A percentile compares a stretch with the other conserved stretches of the same genome.
These are phyloP conservation scores for Parapristionchus giblindavisi DNA, from an alignment of 2,888 invertebrate species.

Conservation along the genomic window DNA sequence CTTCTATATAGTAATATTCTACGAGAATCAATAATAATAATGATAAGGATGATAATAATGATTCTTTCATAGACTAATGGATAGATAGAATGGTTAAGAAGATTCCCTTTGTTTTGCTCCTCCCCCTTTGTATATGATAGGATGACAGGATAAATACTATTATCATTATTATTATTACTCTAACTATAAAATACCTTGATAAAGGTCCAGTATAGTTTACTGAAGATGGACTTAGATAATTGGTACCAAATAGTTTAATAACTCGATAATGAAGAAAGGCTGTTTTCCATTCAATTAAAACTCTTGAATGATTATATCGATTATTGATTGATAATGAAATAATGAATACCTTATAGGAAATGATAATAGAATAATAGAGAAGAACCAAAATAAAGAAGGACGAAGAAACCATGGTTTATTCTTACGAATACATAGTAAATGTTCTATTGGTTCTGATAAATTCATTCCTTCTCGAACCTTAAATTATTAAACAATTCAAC, in stretches of 20 bases:
- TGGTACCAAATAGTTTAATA: slow-evolving; percentile 75
- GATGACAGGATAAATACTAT: no score
- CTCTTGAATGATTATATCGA: slow-evolving; percentile 56
- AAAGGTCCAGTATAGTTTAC: slow-evolving; percentile 69
- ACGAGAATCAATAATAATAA: no score
- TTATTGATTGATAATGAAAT: neutral
- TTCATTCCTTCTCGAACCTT: slow-evolving; percentile 79
- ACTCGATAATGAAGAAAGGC: slow-evolving; percentile 85
- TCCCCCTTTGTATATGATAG: no score
- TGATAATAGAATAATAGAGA: slow-evolving; percentile 80
- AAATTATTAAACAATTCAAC: neutral
- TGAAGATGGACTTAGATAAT: slow-evolving; percentile 70
- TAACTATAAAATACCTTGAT: slow-evolving; percentile 44
- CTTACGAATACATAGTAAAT: slow-evolving; percentile 4
- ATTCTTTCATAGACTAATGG: no score
- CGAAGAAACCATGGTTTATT: slow-evolving; percentile 25
- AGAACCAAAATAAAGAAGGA: slow-evolving; percentile 66
- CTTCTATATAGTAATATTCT: no score
- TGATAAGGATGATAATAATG: no score
- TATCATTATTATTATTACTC: slow-evolving; percentile 25
- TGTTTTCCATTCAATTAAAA: slow-evolving; percentile 83
- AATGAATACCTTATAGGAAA: slow-evolving; percentile 82
- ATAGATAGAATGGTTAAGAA: neutral
- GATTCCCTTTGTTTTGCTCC: no score
- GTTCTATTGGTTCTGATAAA: slow-evolving; percentile 74